phyloP scores from a whole-genome alignment of 2,797 vertebrate genomes.

The Rhinogobio ventralis region DNA sequence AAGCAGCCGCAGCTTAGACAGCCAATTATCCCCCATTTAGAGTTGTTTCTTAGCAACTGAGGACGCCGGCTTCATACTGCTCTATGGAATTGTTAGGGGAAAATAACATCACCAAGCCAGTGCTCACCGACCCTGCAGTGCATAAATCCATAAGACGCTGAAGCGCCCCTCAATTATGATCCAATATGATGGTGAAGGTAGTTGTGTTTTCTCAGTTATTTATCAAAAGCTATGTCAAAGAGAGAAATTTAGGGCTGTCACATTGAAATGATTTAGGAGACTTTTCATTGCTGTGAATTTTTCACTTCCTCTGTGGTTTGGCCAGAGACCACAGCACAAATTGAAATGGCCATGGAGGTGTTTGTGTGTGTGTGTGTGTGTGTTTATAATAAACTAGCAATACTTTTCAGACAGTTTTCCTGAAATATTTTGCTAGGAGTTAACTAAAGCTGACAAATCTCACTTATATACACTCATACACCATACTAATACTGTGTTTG shows the following conservation, averaged over 20 bases:
- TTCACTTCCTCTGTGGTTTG: constrained; percentile 21
- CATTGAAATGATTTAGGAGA: constrained; percentile 26
- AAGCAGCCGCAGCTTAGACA: constrained; percentile 47
- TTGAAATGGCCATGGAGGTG: background rate
- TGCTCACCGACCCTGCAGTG: background rate
- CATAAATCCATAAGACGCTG: constrained; percentile 20
- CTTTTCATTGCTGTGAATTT: constrained; percentile 23
- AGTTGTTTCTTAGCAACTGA: constrained; percentile 60
- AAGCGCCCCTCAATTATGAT: constrained; percentile 15
- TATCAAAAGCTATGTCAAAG: constrained; percentile 23
- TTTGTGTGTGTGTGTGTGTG: background rate
- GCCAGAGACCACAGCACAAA: constrained; percentile 13
- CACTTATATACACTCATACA: no score
- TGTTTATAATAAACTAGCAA: background rate
- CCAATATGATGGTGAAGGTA: constrained; percentile 7
- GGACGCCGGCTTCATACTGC: constrained; percentile 33
- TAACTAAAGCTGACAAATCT: background rate
- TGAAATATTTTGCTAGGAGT: background rate
- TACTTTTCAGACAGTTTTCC: background rate
- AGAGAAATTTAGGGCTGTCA: constrained; percentile 33
- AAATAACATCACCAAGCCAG: constrained; percentile 51
- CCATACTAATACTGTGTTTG: no score
- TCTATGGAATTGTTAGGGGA: constrained; percentile 21
- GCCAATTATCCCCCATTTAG: constrained; percentile 38
- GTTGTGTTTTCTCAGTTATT: constrained; percentile 20